Conservation (phyloP, 2,113 vertebrate genomes). For the Clarias magur region DNA sequence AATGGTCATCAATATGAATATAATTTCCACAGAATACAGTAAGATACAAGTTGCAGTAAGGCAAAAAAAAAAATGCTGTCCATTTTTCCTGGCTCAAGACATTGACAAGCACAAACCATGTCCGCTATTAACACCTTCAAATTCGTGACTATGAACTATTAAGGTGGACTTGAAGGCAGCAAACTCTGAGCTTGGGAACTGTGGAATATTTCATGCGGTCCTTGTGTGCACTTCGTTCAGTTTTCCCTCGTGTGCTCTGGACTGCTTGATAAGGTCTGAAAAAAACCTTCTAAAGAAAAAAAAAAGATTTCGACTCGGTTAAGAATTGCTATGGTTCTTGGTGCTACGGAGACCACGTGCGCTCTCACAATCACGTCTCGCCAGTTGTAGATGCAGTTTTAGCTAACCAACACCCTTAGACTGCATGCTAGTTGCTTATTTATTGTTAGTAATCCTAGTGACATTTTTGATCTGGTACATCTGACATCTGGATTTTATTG, state of each 20-base stretch:
- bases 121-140: not conserved
- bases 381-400: no score
- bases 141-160: not conserved
- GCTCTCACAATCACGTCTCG: no score
- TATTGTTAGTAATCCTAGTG: no score
- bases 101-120: not conserved
- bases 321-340: no score
- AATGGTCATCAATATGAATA: not conserved
- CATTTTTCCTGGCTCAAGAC: not conserved
- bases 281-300: no score
- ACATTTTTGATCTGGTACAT: no score
- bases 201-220: not conserved
- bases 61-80: not conserved
- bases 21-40: not conserved
- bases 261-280: not conserved
- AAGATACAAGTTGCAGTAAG: not conserved
- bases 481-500: no score
- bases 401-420: no score
- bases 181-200: not conserved
- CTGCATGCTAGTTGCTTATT: no score
- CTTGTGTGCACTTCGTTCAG: not conserved
- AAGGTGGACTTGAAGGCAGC: not conserved
- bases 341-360: no score
- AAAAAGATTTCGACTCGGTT: no score
- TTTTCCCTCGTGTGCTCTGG: not conserved